Evolutionary conservation across 2,888 invertebrate species (phyloP).

Genomic region (Andrena haemorrhoa): DNA sequence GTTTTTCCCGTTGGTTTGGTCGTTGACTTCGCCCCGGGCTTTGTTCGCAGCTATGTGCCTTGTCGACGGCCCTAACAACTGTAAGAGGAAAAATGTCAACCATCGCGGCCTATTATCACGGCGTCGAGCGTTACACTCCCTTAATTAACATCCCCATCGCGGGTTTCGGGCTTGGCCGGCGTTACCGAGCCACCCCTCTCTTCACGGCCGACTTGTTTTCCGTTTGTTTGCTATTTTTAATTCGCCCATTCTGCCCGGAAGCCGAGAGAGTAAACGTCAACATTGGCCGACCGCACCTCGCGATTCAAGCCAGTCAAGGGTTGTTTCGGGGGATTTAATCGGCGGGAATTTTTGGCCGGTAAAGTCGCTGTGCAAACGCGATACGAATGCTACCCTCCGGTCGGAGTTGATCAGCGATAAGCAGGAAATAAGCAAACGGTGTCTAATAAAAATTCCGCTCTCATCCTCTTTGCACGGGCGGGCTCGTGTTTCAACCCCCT

Average conservation of each 20-base stretch:
- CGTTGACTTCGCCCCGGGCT: conserved; percentile 18
- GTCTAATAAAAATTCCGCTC: too few relatives aligned
- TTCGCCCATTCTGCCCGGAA: neutral
- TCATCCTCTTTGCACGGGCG: too few relatives aligned
- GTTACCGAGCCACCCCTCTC: neutral
- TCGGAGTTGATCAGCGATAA: too few relatives aligned
- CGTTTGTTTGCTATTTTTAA: conserved; percentile 32
- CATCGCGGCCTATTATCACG: conserved; percentile 26
- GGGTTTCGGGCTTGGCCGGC: conserved; percentile 4
- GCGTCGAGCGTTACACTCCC: conserved; percentile 17
- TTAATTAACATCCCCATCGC: conserved; percentile 37
- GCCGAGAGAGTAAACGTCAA: too few relatives aligned
- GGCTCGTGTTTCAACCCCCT: neutral
- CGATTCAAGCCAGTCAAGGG: neutral
- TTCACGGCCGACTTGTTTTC: conserved; percentile 5
- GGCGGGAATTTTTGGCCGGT: too few relatives aligned
- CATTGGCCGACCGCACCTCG: neutral
- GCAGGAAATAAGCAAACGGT: too few relatives aligned
- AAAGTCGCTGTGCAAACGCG: too few relatives aligned
- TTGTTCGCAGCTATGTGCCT: conserved; percentile 23
- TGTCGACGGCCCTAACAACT: conserved; percentile 27
- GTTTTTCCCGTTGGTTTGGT: conserved; percentile 21
- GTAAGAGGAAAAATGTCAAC: conserved; percentile 40
- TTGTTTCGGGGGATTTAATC: too few relatives aligned
- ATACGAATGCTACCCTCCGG: too few relatives aligned